These are phyloP conservation scores for Gryllus bimaculatus DNA, from an alignment of 1,140 invertebrate genomes.

Conservation along the genomic window DNA sequence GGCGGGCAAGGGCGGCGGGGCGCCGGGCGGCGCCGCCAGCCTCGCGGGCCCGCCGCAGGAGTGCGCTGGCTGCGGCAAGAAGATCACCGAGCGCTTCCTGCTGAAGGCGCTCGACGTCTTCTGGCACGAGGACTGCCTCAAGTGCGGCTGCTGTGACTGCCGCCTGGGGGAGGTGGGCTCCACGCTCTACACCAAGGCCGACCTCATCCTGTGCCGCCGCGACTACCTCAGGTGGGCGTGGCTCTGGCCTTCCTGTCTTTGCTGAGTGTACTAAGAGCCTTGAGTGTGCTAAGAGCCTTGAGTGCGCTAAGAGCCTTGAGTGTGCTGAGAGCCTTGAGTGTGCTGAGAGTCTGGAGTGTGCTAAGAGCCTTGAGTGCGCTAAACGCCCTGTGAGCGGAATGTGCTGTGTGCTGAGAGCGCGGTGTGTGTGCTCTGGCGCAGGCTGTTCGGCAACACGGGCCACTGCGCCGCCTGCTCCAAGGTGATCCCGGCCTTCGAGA, in stretches of 20 bases:
- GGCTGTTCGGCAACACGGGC: slow-evolving; percentile 86
- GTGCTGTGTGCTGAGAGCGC: no score
- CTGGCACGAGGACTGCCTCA: slow-evolving; percentile 92
- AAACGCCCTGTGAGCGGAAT: no score
- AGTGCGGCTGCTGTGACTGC: slow-evolving; percentile 88
- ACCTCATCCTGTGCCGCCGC: slow-evolving; percentile 84
- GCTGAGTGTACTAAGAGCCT: background rate
- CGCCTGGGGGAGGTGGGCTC: slow-evolving; percentile 84
- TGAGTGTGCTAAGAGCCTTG: background rate
- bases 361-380: background rate
- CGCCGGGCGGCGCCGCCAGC: background rate
- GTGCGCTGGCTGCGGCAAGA: slow-evolving; percentile 77
- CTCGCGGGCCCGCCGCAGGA: slow-evolving; percentile 40
- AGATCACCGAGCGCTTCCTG: slow-evolving; percentile 67
- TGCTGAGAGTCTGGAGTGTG: background rate
- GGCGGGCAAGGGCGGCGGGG: slow-evolving; percentile 8
- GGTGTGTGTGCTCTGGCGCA: background rate
- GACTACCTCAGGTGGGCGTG: slow-evolving; percentile 87
- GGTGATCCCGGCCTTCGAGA: slow-evolving; percentile 91
- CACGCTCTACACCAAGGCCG: slow-evolving; percentile 83
- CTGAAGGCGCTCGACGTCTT: slow-evolving; percentile 74
- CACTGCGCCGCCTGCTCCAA: slow-evolving; percentile 87
- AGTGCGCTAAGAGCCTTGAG: background rate
- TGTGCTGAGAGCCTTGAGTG: background rate
- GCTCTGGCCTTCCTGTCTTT: background rate